Evolutionary conservation across 2,888 invertebrate species (phyloP).

Genomic region (Leptinotarsa tumamoca): DNA sequence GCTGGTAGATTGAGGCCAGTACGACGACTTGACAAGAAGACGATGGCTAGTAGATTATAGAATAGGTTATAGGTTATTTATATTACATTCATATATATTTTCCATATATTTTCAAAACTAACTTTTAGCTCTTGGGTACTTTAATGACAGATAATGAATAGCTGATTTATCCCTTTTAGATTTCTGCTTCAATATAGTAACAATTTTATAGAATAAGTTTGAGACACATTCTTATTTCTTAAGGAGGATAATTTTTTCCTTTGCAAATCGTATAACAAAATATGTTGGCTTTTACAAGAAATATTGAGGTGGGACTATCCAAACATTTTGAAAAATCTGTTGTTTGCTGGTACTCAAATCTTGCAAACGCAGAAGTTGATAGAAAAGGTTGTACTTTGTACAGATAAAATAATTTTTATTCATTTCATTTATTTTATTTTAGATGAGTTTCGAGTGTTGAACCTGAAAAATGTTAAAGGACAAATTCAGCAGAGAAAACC

Average conservation of each 20-base stretch:
- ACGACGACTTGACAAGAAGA: too few species aligned
- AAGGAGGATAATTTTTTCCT: background rate
- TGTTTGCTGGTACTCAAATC: constrained; percentile 38
- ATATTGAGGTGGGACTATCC: constrained; percentile 44
- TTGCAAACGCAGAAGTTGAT: constrained; percentile 41
- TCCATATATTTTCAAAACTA: too few species aligned
- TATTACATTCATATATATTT: too few species aligned
- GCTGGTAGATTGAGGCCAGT: too few species aligned
- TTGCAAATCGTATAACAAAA: constrained; percentile 18
- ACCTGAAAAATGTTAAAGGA: constrained; percentile 59
- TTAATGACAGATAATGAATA: too few species aligned
- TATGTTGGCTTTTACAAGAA: constrained; percentile 48
- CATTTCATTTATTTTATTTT: constrained; percentile 37
- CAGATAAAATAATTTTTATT: background rate
- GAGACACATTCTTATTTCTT: too few species aligned
- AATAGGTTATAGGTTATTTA: too few species aligned
- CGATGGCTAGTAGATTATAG: too few species aligned
- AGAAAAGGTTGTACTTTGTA: constrained; percentile 57
- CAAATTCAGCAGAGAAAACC: constrained; percentile 51
- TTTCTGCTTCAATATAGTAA: too few species aligned
- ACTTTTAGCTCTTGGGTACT: too few species aligned
- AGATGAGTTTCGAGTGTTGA: constrained; percentile 64
- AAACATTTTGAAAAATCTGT: constrained; percentile 45
- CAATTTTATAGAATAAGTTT: too few species aligned
- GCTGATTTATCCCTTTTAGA: too few species aligned